Base-by-base conservation (phyloP, 2,113 vertebrate genomes). In the Sander lucioperca region DNA sequence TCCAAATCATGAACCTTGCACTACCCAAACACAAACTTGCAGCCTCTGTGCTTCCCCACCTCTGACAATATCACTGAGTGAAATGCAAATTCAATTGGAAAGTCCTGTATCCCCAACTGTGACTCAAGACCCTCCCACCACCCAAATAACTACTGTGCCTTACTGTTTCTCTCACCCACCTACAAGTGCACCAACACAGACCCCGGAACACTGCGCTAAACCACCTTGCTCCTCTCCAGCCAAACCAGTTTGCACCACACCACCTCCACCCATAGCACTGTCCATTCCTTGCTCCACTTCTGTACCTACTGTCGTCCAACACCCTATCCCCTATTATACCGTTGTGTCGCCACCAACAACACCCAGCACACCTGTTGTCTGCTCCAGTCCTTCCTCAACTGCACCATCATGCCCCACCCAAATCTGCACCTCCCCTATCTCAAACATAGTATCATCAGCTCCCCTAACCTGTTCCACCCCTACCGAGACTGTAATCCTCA, bases 81-180 rank as follows among this genome's bases (percentile, higher is more conserved):
- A 86, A 48, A 73, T 81, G 25, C 79, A 85, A 80, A 79, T 70
- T 68, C 70, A 80, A 30, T 75, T 81, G 56, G 86, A 89, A 69
- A 86, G 59, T 67, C 79, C 71, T 45, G 73, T 19, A 64, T 77
- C 84, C 21, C 84, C 73, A 67, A 63, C 54, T 63, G 47, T 4
- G 15, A 85, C 57, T 86, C 81, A 79, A 88, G 89, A 85, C 53
- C 73, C 79, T 79, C 72, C 62, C 58, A 45, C 62, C 64, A 84
- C 89, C 76, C 84, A 92, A 79, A 90, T 63, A 88, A 89, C 90
- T 82, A 92, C 89, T 88, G 94, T 94, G 92, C 93, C 93, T 91
- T 94, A 93, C 50, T 93, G 82, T 86, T 70, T 80, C 59, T 87
- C 89, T 76, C 77, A 90, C 23, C 79, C 81, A 36, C 79, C 88